Conservation (phyloP, 2,113 vertebrate species). For the Hystrix cristata region DNA sequence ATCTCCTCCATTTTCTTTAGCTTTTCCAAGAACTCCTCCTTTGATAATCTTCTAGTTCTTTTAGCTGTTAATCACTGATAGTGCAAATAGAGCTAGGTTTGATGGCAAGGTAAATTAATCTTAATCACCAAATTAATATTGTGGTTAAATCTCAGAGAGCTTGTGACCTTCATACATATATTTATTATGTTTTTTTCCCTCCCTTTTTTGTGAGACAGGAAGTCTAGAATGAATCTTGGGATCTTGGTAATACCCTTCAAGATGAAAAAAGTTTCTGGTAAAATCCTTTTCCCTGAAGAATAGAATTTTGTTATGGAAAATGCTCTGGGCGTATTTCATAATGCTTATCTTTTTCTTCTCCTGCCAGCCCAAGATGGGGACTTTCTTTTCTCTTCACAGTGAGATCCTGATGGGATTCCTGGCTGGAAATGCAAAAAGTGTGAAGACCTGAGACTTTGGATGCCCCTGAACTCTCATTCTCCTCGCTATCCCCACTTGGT, state of each 20-base stretch:
- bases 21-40: background rate
- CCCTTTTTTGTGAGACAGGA: background rate
- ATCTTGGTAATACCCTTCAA: background rate
- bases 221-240: background rate
- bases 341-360: background rate
- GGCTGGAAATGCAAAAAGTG: background rate
- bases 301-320: background rate
- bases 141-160: background rate
- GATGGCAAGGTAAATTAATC: background rate
- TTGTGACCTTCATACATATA: background rate
- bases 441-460: background rate
- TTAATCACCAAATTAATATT: background rate
- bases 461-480: background rate
- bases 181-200: background rate
- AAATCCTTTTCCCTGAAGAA: background rate
- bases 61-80: background rate
- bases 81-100: background rate
- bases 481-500: background rate
- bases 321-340: background rate
- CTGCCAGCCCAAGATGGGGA: background rate
- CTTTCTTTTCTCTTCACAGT: background rate
- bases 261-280: background rate
- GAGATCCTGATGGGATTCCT: background rate
- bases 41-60: background rate
- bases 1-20: background rate